phyloP scores from a whole-genome alignment of 2,113 vertebrate species.

The Nothobranchius furzeri region DNA sequence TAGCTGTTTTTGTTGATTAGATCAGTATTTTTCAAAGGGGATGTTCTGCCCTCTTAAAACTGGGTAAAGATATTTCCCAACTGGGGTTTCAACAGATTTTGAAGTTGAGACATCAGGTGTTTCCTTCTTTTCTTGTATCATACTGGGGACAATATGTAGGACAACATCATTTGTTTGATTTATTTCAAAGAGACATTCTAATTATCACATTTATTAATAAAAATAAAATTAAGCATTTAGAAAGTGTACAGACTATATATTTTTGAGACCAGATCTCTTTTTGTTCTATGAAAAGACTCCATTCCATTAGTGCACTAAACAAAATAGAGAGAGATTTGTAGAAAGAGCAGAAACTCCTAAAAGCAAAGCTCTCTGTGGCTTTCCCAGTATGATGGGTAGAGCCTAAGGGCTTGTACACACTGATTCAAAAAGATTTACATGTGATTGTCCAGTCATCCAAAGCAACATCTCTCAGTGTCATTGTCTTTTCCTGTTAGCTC shows the following conservation, averaged over 20 bases:
- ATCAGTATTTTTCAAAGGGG: no score
- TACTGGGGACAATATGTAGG: no score
- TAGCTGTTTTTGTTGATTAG: no score
- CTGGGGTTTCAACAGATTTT: no score
- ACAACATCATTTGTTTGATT: no score
- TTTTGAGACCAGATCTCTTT: conserved; percentile 1
- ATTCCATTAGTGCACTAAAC: neutral
- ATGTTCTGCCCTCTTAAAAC: no score
- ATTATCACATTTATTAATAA: no score
- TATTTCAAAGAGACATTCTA: no score
- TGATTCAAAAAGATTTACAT: neutral
- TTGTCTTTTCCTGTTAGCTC: neutral
- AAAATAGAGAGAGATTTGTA: neutral
- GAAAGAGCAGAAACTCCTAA: neutral
- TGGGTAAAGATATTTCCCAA: no score
- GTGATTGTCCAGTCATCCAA: neutral
- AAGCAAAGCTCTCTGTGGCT: conserved; percentile 6
- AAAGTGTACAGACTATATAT: neutral
- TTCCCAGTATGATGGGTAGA: neutral
- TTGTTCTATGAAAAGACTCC: neutral
- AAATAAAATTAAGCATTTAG: neutral
- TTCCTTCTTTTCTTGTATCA: no score
- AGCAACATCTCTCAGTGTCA: neutral
- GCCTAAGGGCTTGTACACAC: neutral
- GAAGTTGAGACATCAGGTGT: no score